Evolutionary conservation across 2,113 vertebrate species (phyloP).

Genomic region (Stictonetta naevosa): DNA sequence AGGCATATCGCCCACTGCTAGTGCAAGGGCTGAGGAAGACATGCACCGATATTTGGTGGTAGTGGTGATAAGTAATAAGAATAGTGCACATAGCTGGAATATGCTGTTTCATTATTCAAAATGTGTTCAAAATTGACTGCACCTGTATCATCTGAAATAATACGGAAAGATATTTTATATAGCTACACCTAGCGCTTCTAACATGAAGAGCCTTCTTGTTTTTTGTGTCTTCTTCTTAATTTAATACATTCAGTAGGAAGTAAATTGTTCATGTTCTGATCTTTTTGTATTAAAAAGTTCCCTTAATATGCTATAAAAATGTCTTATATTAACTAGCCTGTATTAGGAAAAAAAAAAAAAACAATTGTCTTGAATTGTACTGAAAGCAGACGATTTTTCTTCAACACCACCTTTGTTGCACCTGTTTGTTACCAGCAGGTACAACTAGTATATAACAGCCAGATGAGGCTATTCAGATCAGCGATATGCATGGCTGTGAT

Average conservation of each 20-base stretch:
- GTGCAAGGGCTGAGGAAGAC: conserved; percentile 21
- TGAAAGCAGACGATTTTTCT: not conserved
- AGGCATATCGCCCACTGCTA: not conserved
- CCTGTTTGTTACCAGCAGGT: not conserved
- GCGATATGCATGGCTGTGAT: not conserved
- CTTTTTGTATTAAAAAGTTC: not conserved
- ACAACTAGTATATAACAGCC: not conserved
- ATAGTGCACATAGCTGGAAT: not conserved
- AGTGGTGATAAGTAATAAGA: conserved; percentile 5
- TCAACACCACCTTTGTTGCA: not conserved
- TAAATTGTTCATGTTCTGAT: not conserved
- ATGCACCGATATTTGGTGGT: not conserved
- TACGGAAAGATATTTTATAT: not conserved
- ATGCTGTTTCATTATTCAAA: conserved; percentile 24
- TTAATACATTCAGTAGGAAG: not conserved
- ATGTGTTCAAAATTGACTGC: not conserved
- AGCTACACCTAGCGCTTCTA: not conserved
- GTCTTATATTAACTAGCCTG: not conserved
- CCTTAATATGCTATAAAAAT: not conserved
- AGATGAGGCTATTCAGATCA: not conserved
- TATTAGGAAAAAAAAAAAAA: not conserved
- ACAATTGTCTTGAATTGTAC: not conserved
- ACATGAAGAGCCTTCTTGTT: not conserved
- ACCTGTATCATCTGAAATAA: not conserved
- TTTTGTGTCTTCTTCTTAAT: not conserved